phyloP scores from a whole-genome alignment of 2,797 vertebrate species.

The Pipistrellus nathusii region DNA sequence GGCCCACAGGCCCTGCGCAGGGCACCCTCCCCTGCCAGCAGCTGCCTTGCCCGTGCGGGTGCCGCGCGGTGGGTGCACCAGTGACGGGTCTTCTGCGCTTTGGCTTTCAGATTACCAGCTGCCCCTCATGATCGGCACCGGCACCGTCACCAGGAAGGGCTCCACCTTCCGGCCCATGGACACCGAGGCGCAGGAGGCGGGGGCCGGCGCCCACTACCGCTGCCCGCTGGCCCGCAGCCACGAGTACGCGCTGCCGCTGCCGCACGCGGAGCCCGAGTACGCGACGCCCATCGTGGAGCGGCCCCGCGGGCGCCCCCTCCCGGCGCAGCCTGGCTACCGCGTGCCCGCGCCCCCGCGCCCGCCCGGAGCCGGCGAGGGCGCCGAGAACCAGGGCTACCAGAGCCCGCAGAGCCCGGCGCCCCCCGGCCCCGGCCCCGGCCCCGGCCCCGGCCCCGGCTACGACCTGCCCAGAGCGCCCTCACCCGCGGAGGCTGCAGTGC shows the following conservation, averaged over 20 bases:
- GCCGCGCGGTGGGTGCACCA: neutral
- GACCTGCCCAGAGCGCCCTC: slow-evolving; percentile 87
- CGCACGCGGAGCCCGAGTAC: slow-evolving; percentile 91
- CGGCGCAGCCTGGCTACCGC: slow-evolving; percentile 87
- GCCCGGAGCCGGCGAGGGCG: slow-evolving; percentile 57
- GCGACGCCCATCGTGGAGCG: slow-evolving; percentile 93
- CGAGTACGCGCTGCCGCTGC: slow-evolving; percentile 92
- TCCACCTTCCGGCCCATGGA: slow-evolving; percentile 94
- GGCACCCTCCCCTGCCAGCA: neutral
- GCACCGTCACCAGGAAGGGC: slow-evolving; percentile 91
- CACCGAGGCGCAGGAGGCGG: slow-evolving; percentile 83
- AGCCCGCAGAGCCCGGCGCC: slow-evolving; percentile 86
- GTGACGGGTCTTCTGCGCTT: neutral
- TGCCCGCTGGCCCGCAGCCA: slow-evolving; percentile 86
- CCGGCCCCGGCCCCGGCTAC: slow-evolving; percentile 82
- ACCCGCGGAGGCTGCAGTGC: slow-evolving; percentile 66
- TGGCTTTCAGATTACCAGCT: slow-evolving; percentile 91
- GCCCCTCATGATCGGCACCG: slow-evolving; percentile 92
- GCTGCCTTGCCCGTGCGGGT: rapidly evolving
- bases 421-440: slow-evolving; percentile 67
- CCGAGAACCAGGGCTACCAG: slow-evolving; percentile 85
- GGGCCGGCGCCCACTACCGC: slow-evolving; percentile 87
- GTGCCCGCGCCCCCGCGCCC: slow-evolving; percentile 88
- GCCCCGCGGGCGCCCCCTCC: slow-evolving; percentile 87
- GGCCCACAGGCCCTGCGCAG: neutral